Evolutionary conservation across 2,113 vertebrate genomes (phyloP).

Genomic region (Hippocampus guttulatus): DNA sequence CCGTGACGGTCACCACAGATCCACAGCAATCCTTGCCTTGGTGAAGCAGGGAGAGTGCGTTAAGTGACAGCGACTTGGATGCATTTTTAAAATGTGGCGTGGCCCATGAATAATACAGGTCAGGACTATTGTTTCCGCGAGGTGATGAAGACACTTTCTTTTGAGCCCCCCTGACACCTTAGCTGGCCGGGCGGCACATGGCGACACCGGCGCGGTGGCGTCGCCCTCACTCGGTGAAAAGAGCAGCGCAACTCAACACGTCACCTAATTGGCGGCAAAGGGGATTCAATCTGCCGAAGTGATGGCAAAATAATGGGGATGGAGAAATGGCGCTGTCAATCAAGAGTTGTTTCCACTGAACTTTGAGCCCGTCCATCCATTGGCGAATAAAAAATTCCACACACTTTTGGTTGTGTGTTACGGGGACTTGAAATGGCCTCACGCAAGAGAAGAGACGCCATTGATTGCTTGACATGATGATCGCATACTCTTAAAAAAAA

Average conservation of each 20-base stretch:
- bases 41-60: slow-evolving; percentile 70
- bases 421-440: neutral
- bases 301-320: slow-evolving; percentile 44
- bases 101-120: slow-evolving; percentile 65
- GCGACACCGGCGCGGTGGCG: slow-evolving; percentile 51
- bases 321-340: slow-evolving; percentile 24
- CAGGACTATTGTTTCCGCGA: slow-evolving; percentile 52
- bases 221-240: slow-evolving; percentile 53
- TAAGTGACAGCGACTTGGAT: slow-evolving; percentile 69
- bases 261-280: slow-evolving; percentile 43
- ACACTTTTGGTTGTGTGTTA: neutral
- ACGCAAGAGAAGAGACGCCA: neutral
- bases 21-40: slow-evolving; percentile 47
- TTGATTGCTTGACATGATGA: neutral
- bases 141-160: slow-evolving; percentile 77
- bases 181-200: slow-evolving; percentile 62
- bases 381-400: slow-evolving; percentile 49
- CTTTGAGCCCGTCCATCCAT: slow-evolving; percentile 35
- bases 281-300: slow-evolving; percentile 62
- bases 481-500: neutral
- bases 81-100: slow-evolving; percentile 68
- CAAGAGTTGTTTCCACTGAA: slow-evolving; percentile 47
- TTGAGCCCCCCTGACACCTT: slow-evolving; percentile 70
- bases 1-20: too few species aligned
- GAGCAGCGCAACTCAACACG: slow-evolving; percentile 56